A percentile compares a stretch with the other conserved stretches of the same genome.
phyloP scores from a whole-genome alignment of 2,797 vertebrate genomes.

The Betta splendens region DNA sequence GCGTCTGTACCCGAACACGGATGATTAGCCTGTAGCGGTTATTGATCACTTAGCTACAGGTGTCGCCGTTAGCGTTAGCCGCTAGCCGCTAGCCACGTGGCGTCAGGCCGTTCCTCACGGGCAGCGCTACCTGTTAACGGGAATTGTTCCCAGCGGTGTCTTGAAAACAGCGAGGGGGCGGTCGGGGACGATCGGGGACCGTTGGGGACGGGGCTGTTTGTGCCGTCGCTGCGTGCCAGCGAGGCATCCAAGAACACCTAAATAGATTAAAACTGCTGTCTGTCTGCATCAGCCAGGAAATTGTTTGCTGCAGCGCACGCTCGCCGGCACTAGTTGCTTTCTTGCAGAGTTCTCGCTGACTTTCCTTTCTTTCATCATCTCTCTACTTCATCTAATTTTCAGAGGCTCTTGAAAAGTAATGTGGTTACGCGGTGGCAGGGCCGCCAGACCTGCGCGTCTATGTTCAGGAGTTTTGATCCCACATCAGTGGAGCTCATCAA shows the following conservation, averaged over 20 bases:
- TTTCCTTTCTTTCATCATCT: slow-evolving; percentile 45
- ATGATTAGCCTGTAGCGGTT: background rate
- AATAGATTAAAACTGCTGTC: slow-evolving; percentile 67
- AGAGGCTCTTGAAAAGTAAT: slow-evolving; percentile 14
- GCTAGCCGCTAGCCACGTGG: slow-evolving; percentile 13
- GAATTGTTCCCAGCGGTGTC: too few species aligned
- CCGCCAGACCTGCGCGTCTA: slow-evolving; percentile 10
- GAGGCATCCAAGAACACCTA: slow-evolving; percentile 61
- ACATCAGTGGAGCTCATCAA: slow-evolving; percentile 25
- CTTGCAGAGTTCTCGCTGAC: slow-evolving; percentile 32
- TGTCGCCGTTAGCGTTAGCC: slow-evolving; percentile 24
- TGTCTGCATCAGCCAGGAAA: slow-evolving; percentile 65
- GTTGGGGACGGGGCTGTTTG: slow-evolving; percentile 64
- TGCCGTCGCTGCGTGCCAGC: slow-evolving; percentile 66
- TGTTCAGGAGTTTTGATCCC: slow-evolving; percentile 21
- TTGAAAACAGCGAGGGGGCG: slow-evolving; percentile 34
- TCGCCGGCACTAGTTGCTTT: slow-evolving; percentile 35
- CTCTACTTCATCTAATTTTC: slow-evolving; percentile 35
- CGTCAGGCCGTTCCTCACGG: slow-evolving; percentile 32
- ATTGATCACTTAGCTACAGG: slow-evolving; percentile 13
- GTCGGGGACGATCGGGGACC: slow-evolving; percentile 47
- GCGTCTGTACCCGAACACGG: background rate
- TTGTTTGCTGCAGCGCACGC: slow-evolving; percentile 46
- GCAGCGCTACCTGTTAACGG: too few species aligned
- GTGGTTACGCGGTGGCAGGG: slow-evolving; percentile 22